phyloP scores from a whole-genome alignment of 1,140 invertebrate genomes.

The Apis cerana region DNA sequence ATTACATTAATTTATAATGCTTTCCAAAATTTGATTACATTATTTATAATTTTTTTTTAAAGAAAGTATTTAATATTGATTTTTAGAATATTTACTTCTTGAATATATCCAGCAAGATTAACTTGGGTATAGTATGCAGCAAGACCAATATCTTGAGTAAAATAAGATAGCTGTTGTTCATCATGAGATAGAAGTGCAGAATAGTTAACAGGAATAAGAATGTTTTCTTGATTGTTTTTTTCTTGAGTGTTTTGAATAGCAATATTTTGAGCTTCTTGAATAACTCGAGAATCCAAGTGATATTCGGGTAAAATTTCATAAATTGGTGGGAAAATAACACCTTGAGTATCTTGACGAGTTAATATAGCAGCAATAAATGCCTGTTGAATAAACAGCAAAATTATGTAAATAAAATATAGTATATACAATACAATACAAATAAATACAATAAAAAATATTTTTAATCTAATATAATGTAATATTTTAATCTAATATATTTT shows the following conservation, averaged over 20 bases:
- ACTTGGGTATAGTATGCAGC: constrained; percentile 87
- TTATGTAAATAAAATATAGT: neutral
- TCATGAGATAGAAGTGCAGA: constrained; percentile 80
- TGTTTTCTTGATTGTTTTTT: constrained; percentile 23
- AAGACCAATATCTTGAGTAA: constrained; percentile 88
- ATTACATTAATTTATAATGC: neutral
- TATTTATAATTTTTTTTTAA: neutral
- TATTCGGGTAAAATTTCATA: constrained; percentile 81
- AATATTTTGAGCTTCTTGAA: constrained; percentile 78
- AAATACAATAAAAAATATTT: neutral
- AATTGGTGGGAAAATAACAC: constrained; percentile 77
- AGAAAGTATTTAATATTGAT: neutral
- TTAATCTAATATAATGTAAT: neutral
- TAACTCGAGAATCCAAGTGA: constrained; percentile 79
- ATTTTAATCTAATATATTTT: neutral
- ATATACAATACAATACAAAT: neutral
- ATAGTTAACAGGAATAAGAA: constrained; percentile 81
- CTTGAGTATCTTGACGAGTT: constrained; percentile 76
- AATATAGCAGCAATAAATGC: constrained; percentile 76
- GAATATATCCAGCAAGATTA: constrained; percentile 82
- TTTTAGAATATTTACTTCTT: constrained; percentile 61
- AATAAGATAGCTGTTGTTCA: constrained; percentile 85
- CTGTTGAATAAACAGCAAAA: constrained; percentile 51
- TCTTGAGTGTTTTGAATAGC: constrained; percentile 57
- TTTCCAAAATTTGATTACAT: neutral